Base-by-base conservation (phyloP, 2,888 invertebrate genomes). In the Lepetodrilus schrolli region DNA sequence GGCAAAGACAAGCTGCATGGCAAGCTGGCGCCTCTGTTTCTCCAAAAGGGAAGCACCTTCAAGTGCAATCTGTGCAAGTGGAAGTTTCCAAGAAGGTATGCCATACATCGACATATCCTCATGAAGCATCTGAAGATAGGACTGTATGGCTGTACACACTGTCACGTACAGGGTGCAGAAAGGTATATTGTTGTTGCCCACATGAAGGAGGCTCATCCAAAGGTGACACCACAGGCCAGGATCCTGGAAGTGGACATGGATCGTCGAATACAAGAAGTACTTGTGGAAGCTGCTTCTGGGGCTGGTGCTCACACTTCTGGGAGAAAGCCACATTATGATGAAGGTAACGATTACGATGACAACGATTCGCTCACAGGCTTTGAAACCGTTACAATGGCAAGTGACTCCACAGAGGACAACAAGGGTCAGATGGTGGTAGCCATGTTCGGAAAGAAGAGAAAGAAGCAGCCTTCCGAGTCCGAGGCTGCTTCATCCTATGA, bases 1-100 rank as follows among this genome's bases (percentile, higher is more conserved):
- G 84, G 84, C 20, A 83, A 80, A 70, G 78, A 83, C 30, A 49
- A 72, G n/a, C 73, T 84, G 21, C 81, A 84, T 70, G 50, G 66
- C 13, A 80, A 80, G 66, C 74, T 84, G 8, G 70, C 73, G 68
- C 75, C 80, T 5, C 81, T 82, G 58, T 83, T 78, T 47, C 75
- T 74, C n/a, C 77, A 81, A 10, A 71, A 79, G 10, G 80, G 77
- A 69, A 70, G 76, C n/a, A 65, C 26, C 13, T 47, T 74, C 8
- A 37, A 69, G 17, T 80, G 80, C 26, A 66, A 73, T 37, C 69
- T 78, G 4, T 80, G 80, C 50, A 73, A 75, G 20, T 77, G 76
- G 77, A 74, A 80, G 48, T 80, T 80, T 20, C 80, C 80, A 5
- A 37, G 76, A 17, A 77, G 74, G 74, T 80, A 80, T 66, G 74